A percentile compares a stretch with the other conserved stretches of the same genome.
Evolutionary conservation across 2,888 invertebrate species (phyloP).

Genomic region (Hedya salicella): DNA sequence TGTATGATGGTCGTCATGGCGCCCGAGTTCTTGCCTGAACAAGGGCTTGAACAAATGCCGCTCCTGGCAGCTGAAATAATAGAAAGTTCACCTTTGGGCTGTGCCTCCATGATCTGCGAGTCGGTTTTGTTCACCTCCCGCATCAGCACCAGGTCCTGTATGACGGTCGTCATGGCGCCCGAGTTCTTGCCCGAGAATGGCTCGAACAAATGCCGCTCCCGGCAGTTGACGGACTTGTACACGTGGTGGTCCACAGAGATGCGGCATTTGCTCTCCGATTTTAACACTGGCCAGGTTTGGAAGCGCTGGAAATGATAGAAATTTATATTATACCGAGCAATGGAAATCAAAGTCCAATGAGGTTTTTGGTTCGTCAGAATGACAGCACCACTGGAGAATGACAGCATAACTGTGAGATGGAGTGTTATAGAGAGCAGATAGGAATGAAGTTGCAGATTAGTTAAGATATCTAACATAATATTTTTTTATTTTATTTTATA

Average conservation of each 20-base stretch:
- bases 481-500: no score
- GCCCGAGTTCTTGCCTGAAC: conserved; percentile 89
- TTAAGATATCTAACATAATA: no score
- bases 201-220: conserved; percentile 89
- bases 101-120: conserved; percentile 70
- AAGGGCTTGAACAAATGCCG: conserved; percentile 90
- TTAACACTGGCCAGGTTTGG: conserved; percentile 89
- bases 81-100: conserved; percentile 69
- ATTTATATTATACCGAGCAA: no score
- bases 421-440: no score
- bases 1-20: conserved; percentile 88
- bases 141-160: conserved; percentile 84
- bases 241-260: conserved; percentile 91
- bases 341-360: no score
- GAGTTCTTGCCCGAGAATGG: conserved; percentile 90
- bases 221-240: conserved; percentile 89
- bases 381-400: no score
- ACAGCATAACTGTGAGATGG: no score
- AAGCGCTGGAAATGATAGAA: conserved; percentile 81
- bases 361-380: no score
- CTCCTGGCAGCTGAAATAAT: conserved; percentile 90
- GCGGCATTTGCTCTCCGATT: conserved; percentile 89
- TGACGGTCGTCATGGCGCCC: conserved; percentile 89
- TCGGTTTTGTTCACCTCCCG: conserved; percentile 82
- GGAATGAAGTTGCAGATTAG: no score